These are phyloP conservation scores for Phenganax marumi DNA, from an alignment of 92 coral and sea anemone genomes.

Conservation along the genomic window DNA sequence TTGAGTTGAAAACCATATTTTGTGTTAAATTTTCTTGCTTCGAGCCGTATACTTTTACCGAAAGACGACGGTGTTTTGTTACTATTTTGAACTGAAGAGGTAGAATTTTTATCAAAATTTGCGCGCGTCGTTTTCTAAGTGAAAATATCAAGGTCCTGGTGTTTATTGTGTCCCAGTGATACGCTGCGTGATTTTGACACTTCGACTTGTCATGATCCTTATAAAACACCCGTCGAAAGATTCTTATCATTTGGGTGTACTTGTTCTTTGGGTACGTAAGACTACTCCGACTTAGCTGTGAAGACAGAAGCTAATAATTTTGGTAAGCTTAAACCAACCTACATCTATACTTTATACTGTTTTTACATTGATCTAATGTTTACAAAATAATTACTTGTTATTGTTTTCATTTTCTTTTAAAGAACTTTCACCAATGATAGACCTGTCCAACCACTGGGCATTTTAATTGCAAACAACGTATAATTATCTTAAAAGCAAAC, in stretches of 20 bases:
- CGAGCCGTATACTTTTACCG: neutral
- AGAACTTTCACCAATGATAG: neutral
- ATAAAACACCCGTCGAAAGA: neutral
- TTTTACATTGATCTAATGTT: neutral
- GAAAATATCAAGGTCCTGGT: neutral
- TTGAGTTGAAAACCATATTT: neutral
- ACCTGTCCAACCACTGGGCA: neutral
- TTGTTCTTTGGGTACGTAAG: conserved; percentile 7
- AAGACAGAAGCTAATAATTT: neutral
- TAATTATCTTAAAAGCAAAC: neutral
- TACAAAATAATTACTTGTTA: neutral
- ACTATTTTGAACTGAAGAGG: neutral
- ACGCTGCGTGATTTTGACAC: conserved; percentile 23
- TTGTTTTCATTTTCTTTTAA: neutral
- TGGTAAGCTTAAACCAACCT: neutral
- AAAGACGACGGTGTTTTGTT: neutral
- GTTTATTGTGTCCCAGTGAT: neutral
- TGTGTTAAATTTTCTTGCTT: neutral
- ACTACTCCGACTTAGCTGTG: neutral
- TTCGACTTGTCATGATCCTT: neutral
- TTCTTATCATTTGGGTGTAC: neutral
- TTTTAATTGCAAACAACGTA: neutral
- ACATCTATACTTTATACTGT: neutral
- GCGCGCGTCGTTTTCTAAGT: neutral
- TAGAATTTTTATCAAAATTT: neutral